Base-by-base conservation (phyloP, 2,888 invertebrate genomes). In the Balanococcus diminutus region DNA sequence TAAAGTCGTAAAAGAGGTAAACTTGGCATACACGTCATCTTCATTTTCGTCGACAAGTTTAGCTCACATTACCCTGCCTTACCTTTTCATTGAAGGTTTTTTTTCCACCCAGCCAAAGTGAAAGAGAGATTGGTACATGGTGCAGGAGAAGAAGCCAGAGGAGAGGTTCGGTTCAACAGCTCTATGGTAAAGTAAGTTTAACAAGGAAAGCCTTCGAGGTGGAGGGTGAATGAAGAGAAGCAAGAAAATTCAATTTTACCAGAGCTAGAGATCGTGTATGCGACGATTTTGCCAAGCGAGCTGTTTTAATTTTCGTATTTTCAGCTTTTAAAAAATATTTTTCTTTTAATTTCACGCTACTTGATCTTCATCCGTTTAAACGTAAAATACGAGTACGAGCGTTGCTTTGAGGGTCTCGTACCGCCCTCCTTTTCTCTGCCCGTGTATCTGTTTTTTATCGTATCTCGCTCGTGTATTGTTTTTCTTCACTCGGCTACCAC, bases 301-400 rank as follows among this genome's bases (percentile, higher is more conserved):
- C 67, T 67, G 6, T 67, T 67, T 67, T 28, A 67, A 67, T 67
- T 67, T 67, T 67, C 67, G 67, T 67, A 67, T 67, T 67, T 67
- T 67, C 67, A 67, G 67, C 67, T 67, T 67, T 67, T 67, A 16
- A 67, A 67, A 67, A 67, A 67, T 67, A 67, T 67, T 67, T 67
- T 67, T 67, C 67, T 79, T 79, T 79, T 79, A 79, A 79, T 79
- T 79, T 79, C 75, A 79, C 75, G 75, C 75, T 79, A 4, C 75
- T 79, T 36, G 75, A 36, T 79, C 36, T 79, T 79, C 19, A 79
- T 79, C 36, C 75, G 32, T 79, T 79, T 79, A 19, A 67, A 67
- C 67, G 28, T 31, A 14, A 67, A 67, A 67, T 67, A 56, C 36
- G 36, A n/a, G n/a, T 36, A 46, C 46, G 16, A 14, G n/a, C 2